Evolutionary conservation across 1,140 invertebrate species (phyloP), one percentile per base, ranked within the genome.

Genomic region (Mesaphorura yosii): DNA sequence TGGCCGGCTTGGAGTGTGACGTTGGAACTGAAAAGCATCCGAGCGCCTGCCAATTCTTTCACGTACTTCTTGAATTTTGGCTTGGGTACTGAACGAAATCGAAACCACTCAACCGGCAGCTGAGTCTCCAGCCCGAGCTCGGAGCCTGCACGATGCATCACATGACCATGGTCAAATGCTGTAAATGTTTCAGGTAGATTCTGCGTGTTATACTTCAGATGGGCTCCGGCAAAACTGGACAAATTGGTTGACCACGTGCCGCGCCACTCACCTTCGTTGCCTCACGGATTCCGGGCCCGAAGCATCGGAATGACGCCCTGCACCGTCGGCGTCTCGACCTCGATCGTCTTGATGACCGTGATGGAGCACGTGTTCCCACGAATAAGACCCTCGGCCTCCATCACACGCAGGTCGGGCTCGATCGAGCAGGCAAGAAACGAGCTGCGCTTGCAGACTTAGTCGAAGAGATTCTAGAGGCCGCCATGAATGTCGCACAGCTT

Each of bases 221-320:
- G n/a, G n/a, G n/a, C n/a, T n/a, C n/a, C n/a, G n/a, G n/a, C n/a
- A n/a, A n/a, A n/a, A n/a, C n/a, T n/a, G n/a, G n/a, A n/a, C n/a
- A n/a, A n/a, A n/a, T n/a, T n/a, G n/a, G n/a, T n/a, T n/a, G 87
- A 88, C 91, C 92, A 98, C 0, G 90, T 76, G 22, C 94, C 94
- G 65, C 92, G 94, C 94, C 94, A 98, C 72, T 98, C 93, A 1
- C 83, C 83, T 66, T 95, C 88, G 68, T 96, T 96, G 19, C 93
- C 94, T 93, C 93, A 97, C 1, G 94, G 94, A 76, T 98, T 98
- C 29, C 92, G 74, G 64, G 96, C 76, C 45, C 94, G 74, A 25
- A 96, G 73, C 48, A 97, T 73, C 1, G 87, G 86, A 60, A 91
- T 89, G 71, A 86, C 86, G n/a, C 84, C 84, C 2, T 72, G 69